Evolutionary conservation across 2,113 vertebrate species (phyloP).

Genomic region (Australoheros scitulus): DNA sequence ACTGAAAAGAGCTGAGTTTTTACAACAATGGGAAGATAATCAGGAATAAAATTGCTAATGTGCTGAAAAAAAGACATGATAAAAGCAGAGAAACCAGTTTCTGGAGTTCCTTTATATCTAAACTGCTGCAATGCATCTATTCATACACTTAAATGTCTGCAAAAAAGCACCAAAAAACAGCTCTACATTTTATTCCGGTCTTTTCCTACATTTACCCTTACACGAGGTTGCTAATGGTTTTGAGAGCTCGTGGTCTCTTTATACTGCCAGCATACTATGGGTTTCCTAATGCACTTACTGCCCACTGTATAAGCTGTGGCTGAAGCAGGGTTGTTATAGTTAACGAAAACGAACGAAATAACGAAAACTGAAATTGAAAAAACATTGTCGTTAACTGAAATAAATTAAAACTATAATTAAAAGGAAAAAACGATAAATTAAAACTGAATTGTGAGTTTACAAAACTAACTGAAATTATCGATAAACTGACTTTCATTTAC

Average conservation of each 20-base stretch:
- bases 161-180: neutral
- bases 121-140: neutral
- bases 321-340: too few relatives aligned
- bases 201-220: neutral
- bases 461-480: too few relatives aligned
- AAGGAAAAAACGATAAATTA: too few relatives aligned
- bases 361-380: too few relatives aligned
- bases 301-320: neutral
- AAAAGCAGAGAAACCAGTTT: constrained; percentile 8
- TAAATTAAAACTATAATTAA: too few relatives aligned
- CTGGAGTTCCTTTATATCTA: neutral
- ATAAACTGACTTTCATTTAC: too few relatives aligned
- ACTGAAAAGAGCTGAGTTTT: constrained; percentile 20
- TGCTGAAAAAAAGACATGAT: neutral
- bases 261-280: neutral
- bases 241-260: neutral
- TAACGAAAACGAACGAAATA: too few relatives aligned
- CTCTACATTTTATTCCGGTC: neutral
- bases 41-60: constrained; percentile 20
- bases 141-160: neutral
- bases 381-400: too few relatives aligned
- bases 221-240: neutral
- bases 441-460: too few relatives aligned
- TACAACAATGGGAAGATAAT: constrained; percentile 20
- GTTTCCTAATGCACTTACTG: neutral